Evolutionary conservation across 2,797 vertebrate species (phyloP).

Genomic region (Zalophus californianus): DNA sequence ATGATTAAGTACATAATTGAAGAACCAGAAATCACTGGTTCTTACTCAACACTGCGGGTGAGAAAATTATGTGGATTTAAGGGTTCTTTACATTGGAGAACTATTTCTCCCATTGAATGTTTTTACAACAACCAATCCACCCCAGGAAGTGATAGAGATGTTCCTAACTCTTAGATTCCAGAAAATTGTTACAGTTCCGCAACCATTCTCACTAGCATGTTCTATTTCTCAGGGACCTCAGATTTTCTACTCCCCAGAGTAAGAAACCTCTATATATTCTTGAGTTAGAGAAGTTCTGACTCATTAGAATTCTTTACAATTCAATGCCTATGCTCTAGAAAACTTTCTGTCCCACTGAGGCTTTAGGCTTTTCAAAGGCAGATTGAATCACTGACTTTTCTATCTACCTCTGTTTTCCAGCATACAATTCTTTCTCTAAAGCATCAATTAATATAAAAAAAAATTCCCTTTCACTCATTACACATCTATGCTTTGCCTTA

Average conservation of each 20-base stretch:
- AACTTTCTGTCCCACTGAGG: neutral
- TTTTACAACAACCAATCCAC: neutral
- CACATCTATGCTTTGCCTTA: neutral
- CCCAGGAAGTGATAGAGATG: neutral
- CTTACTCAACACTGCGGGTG: neutral
- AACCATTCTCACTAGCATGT: neutral
- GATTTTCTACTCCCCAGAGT: neutral
- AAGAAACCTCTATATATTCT: neutral
- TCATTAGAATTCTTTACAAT: neutral
- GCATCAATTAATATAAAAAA: neutral
- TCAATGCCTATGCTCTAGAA: neutral
- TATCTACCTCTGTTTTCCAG: neutral
- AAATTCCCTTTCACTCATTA: neutral
- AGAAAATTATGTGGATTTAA: neutral
- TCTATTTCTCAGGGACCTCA: neutral
- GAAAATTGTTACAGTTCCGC: neutral
- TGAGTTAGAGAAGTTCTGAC: neutral
- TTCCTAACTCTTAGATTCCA: neutral
- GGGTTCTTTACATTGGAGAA: neutral
- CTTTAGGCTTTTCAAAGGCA: neutral
- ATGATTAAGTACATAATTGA: neutral
- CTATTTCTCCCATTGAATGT: neutral
- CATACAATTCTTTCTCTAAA: neutral
- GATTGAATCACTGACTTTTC: neutral
- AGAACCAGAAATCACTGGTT: neutral